A percentile compares a stretch with the other conserved stretches of the same genome.
Conservation (phyloP, 2,113 vertebrate species). For the Hypanus sabinus region DNA sequence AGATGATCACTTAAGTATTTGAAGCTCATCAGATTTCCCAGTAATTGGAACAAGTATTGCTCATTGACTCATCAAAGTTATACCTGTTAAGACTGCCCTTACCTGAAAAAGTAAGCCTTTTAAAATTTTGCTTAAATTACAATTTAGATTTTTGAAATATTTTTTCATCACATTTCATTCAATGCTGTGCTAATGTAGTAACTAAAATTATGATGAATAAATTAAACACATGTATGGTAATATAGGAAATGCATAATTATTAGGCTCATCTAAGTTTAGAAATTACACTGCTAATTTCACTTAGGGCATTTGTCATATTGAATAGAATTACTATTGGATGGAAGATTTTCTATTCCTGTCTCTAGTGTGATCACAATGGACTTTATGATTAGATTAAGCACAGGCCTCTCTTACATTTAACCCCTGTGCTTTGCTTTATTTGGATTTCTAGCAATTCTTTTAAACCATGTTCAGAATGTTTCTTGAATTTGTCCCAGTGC, state of each 20-base stretch:
- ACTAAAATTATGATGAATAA: background rate
- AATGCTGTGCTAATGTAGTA: background rate
- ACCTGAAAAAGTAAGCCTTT: background rate
- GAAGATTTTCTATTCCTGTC: background rate
- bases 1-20: conserved; percentile 35
- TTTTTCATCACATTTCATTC: background rate
- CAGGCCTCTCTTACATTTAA: background rate
- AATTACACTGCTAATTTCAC: background rate
- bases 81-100: background rate
- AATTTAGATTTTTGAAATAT: background rate
- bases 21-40: background rate
- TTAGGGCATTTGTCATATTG: background rate
- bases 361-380: background rate
- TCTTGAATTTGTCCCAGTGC: background rate
- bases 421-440: background rate
- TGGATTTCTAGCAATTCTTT: background rate
- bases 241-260: background rate
- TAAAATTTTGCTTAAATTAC: background rate
- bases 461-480: background rate
- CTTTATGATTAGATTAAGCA: background rate
- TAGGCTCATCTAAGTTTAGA: background rate
- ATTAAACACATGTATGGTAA: background rate
- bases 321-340: background rate
- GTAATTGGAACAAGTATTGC: background rate
- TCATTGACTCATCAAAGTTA: conserved; percentile 16